A percentile compares a stretch with the other conserved stretches of the same genome.
These are phyloP conservation scores for Mus pahari DNA, from an alignment of 2,113 vertebrate species.

Conservation along the genomic window DNA sequence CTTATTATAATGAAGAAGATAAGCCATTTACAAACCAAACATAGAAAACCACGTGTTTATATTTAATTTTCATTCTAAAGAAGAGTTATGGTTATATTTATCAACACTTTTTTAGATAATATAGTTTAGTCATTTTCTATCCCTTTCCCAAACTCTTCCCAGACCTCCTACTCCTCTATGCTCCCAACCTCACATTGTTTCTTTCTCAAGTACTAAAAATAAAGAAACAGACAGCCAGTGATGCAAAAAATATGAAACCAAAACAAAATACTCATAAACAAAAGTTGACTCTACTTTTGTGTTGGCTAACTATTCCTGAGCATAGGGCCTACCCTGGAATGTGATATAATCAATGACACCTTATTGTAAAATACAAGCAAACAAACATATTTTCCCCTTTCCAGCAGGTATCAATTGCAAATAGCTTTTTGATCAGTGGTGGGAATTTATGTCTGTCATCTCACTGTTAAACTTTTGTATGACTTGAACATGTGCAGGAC, in stretches of 20 bases:
- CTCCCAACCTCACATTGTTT: background rate
- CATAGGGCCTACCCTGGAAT: background rate
- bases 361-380: background rate
- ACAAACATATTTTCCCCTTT: background rate
- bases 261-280: background rate
- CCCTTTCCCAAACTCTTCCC: background rate
- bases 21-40: background rate
- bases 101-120: background rate
- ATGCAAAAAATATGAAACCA: background rate
- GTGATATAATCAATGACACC: background rate
- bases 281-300: background rate
- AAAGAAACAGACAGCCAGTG: background rate
- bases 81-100: background rate
- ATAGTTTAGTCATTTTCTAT: background rate
- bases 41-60: background rate
- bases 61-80: conserved; percentile 5
- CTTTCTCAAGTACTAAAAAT: background rate
- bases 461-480: background rate
- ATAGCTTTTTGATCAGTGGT: background rate
- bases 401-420: background rate
- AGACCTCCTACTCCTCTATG: background rate
- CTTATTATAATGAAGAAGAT: background rate
- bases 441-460: background rate
- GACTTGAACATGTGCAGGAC: background rate
- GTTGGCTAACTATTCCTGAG: background rate